phyloP scores from a whole-genome alignment of 2,113 vertebrate genomes.

The Pitta sordida region DNA sequence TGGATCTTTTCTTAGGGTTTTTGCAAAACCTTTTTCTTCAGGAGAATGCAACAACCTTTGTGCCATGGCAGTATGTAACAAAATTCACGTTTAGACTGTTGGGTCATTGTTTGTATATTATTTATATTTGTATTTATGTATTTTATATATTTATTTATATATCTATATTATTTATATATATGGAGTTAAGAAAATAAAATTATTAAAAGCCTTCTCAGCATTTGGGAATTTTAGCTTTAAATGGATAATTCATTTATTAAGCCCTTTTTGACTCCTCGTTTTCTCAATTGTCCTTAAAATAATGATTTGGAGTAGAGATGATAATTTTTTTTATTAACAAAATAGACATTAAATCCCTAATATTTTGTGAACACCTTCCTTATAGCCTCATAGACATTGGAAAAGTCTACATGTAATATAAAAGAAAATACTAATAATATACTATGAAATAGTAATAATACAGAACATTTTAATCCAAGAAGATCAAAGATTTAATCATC shows the following conservation, averaged over 20 bases:
- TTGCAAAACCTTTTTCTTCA: not conserved
- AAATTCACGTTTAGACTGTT: not conserved
- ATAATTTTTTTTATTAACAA: not conserved
- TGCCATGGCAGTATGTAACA: not conserved
- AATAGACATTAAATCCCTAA: not conserved
- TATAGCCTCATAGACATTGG: not conserved
- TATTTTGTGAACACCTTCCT: not conserved
- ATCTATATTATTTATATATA: not conserved
- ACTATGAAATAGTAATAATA: not conserved
- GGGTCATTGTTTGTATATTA: no score
- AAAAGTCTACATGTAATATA: not conserved
- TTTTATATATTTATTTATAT: no score
- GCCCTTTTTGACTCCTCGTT: not conserved
- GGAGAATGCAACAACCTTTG: not conserved
- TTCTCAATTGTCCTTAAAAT: not conserved
- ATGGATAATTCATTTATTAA: not conserved
- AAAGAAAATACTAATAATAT: not conserved
- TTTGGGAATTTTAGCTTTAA: not conserved
- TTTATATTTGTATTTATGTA: no score
- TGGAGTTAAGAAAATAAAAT: not conserved
- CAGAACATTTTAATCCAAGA: not conserved
- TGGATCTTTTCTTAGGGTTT: not conserved
- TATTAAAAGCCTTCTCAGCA: not conserved
- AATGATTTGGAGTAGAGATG: not conserved
- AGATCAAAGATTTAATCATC: not conserved